Percentiles rank a stretch among this genome's conserved stretches.
Conservation (phyloP, 2,797 vertebrate species). For the Clarias fuscus region DNA sequence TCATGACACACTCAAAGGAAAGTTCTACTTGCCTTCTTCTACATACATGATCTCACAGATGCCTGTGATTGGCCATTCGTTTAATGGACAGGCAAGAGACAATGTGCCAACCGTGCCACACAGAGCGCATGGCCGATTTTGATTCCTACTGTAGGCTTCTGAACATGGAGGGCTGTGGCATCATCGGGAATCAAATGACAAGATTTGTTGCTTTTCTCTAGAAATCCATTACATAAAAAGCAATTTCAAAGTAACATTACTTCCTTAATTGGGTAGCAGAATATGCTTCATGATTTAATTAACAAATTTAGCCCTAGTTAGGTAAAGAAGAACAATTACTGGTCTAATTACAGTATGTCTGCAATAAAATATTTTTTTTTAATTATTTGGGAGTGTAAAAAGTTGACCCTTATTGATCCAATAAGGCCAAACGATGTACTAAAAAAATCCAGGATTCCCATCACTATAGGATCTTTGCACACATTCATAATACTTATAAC, state of each 20-base stretch:
- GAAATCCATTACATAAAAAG: neutral
- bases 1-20: neutral
- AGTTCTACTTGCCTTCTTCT: neutral
- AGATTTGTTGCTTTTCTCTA: neutral
- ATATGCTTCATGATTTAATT: neutral
- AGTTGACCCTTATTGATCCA: neutral
- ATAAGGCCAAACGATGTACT: neutral
- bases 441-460: neutral
- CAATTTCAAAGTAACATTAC: neutral
- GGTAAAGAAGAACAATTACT: neutral
- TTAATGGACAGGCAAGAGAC: neutral
- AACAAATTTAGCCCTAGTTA: neutral
- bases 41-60: neutral
- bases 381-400: too few species aligned
- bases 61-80: neutral
- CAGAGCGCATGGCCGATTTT: neutral
- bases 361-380: too few species aligned
- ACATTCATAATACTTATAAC: neutral
- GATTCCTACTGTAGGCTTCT: neutral
- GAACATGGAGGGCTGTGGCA: neutral
- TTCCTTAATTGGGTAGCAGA: neutral
- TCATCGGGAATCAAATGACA: neutral
- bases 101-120: neutral
- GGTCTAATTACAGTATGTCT: neutral
- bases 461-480: neutral